phyloP scores from a whole-genome alignment of 2,113 vertebrate species.

The Cephalopholis sonnerati region DNA sequence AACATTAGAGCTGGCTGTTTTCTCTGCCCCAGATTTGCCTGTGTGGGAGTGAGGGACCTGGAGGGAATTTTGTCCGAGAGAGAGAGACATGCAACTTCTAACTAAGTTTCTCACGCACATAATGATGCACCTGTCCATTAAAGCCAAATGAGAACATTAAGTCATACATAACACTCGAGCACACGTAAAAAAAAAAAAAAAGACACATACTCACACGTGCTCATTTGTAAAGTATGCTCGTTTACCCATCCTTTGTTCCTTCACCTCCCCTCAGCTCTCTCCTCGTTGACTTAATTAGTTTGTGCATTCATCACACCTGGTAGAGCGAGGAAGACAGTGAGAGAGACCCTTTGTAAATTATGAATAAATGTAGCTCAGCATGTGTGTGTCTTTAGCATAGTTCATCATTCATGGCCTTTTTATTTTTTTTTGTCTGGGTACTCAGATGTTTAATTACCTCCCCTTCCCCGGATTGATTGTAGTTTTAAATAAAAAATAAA shows the following conservation, averaged over 20 bases:
- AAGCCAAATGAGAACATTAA: conserved; percentile 57
- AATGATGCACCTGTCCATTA: conserved; percentile 72
- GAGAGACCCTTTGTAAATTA: conserved; percentile 22
- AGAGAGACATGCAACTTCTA: conserved; percentile 57
- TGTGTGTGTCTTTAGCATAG: conserved; percentile 1
- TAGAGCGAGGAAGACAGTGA: conserved; percentile 1
- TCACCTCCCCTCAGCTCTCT: conserved; percentile 34
- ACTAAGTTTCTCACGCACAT: conserved; percentile 40
- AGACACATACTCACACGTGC: conserved; percentile 5
- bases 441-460: conserved; percentile 17
- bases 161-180: conserved; percentile 23
- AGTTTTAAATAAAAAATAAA: background rate
- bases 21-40: conserved; percentile 61
- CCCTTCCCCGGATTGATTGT: background rate
- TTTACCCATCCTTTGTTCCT: conserved; percentile 39
- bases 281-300: conserved; percentile 55
- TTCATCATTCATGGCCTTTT: conserved; percentile 16
- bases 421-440: background rate
- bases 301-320: conserved; percentile 53
- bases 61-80: conserved; percentile 60
- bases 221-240: conserved; percentile 25
- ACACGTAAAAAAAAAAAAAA: background rate
- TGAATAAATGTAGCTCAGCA: conserved; percentile 36
- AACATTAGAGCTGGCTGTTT: conserved; percentile 60
- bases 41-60: conserved; percentile 57